Evolutionary conservation across 2,888 invertebrate genomes (phyloP).

Genomic region (Sinopyrophorus schimmeli): DNA sequence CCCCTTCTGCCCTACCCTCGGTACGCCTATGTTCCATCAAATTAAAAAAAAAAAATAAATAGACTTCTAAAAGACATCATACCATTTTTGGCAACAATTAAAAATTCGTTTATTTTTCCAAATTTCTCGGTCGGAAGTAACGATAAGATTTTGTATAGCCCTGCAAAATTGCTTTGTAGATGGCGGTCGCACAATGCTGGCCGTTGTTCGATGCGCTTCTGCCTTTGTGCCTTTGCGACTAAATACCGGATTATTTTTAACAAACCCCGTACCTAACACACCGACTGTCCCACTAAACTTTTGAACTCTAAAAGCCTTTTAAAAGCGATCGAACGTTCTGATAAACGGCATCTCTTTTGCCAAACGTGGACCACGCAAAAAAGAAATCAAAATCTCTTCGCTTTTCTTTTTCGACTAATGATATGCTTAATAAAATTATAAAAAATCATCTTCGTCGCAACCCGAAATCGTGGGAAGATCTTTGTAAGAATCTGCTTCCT

Average conservation of each 20-base stretch:
- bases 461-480: conserved; percentile 26
- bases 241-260: conserved; percentile 51
- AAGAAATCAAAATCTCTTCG: too few relatives aligned
- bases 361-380: neutral
- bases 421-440: neutral
- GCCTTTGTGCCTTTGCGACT: conserved; percentile 54
- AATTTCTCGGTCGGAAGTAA: neutral
- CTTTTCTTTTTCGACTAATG: neutral
- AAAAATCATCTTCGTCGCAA: too few relatives aligned
- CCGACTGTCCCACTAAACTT: conserved; percentile 25
- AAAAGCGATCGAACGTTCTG: conserved; percentile 6
- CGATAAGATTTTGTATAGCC: conserved; percentile 30
- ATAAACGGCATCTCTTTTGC: conserved; percentile 8
- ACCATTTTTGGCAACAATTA: too few relatives aligned
- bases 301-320: conserved; percentile 8
- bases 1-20: too few relatives aligned
- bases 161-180: conserved; percentile 16
- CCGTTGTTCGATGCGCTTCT: conserved; percentile 44
- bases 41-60: neutral
- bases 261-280: conserved; percentile 27
- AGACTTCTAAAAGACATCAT: neutral
- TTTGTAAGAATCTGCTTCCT: conserved; percentile 22
- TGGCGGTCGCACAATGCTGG: conserved; percentile 26
- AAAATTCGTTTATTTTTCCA: too few relatives aligned
- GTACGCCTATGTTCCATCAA: too few relatives aligned